Percentiles rank a stretch among this genome's conserved stretches.
These are phyloP conservation scores for Coluber constrictor DNA, from an alignment of 2,797 vertebrate genomes.

Conservation along the genomic window DNA sequence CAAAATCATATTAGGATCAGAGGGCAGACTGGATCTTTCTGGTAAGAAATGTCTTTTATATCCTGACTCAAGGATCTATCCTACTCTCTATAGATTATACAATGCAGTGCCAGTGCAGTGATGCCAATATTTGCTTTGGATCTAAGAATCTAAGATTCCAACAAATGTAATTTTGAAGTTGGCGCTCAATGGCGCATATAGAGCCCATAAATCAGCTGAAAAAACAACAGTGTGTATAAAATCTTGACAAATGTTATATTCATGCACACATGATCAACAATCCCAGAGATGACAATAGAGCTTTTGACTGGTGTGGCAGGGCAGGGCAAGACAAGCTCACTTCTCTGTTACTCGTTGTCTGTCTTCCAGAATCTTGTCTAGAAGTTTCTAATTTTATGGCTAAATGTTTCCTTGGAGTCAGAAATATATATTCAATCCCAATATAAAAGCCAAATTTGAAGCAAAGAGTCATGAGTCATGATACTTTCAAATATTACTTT, in stretches of 20 bases:
- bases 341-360: not conserved
- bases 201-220: not conserved
- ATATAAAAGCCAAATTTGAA: not conserved
- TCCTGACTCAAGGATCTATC: not conserved
- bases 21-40: no score
- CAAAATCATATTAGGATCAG: no score
- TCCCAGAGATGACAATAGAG: not conserved
- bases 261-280: not conserved
- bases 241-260: not conserved
- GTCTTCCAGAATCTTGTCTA: not conserved
- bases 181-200: not conserved
- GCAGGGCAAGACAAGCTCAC: not conserved
- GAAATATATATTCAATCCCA: not conserved
- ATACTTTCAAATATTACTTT: not conserved
- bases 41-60: not conserved
- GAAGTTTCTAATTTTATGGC: not conserved
- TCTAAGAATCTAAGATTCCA: not conserved
- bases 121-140: not conserved
- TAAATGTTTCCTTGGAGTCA: not conserved
- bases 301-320: not conserved
- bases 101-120: not conserved
- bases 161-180: not conserved
- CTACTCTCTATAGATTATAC: not conserved
- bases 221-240: not conserved
- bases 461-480: not conserved